Evolutionary conservation across 2,888 invertebrate genomes (phyloP), one percentile per base, ranked within the genome.

Genomic region (Oconnorella tubifera): DNA sequence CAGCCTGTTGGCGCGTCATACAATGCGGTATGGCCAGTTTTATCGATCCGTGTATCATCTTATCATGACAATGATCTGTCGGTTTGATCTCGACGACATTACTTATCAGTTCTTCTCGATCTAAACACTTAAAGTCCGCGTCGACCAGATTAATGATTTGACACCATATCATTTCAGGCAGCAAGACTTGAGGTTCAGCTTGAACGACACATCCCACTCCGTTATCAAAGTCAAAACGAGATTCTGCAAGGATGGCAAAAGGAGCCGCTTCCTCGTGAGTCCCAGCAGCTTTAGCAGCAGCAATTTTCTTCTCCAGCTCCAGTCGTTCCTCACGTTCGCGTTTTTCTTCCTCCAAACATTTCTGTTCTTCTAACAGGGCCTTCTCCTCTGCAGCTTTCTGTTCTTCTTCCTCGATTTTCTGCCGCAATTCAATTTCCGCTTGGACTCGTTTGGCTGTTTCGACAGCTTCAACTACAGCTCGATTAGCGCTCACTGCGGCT

Each of bases 21-120:
- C 62, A 62, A 59, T 66, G 66, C 23, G 66, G 66, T 14, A 66
- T 62, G 23, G 51, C 48, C 1, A 63, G 28, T 28, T 32, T 62
- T 3, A 63, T 19, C 33, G 48, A 49, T 23, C 57, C 57, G 27
- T 59, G 60, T 28, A 73, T 70, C 56, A 72, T 62, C 25, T 73
- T 55, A 48, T 65, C 53, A 4, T 56, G 51, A 3, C 68, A 61
- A 6, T 66, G 70, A 1, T 59, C 55, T 1, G 60, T 31, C 1
- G 59, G 51, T 1, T 57, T 27, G 19, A 77, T 49, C n/a, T 68
- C 56, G 25, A 77, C 59, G 28, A 78, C 71, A 50, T 69, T 63
- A 62, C 78, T 78, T 51, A 79, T 75, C 10, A 79, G 71, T 59
- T 79, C 78, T 56, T 78, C 78, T 58, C 75, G 70, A 2, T 72